phyloP scores from a whole-genome alignment of 2,797 vertebrate genomes.

The Percopsis omiscomaycus region DNA sequence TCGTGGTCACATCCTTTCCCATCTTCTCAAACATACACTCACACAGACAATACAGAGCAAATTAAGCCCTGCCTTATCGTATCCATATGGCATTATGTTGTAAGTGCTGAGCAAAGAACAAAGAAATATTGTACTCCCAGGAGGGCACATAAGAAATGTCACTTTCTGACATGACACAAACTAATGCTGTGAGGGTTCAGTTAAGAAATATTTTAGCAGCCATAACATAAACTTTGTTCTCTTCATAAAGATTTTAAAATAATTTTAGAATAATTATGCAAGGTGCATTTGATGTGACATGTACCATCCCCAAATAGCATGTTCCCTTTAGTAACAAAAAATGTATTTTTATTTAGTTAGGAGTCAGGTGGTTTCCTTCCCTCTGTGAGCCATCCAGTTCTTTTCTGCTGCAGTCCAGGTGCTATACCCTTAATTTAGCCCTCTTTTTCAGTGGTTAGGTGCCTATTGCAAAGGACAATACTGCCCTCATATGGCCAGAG shows the following conservation, averaged over 20 bases:
- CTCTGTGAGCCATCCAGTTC: not conserved
- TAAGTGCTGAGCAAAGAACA: not conserved
- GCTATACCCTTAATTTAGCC: not conserved
- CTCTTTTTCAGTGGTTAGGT: not conserved
- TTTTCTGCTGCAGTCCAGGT: not conserved
- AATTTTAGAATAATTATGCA: too few species aligned
- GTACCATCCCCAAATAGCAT: not conserved
- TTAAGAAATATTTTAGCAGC: too few species aligned
- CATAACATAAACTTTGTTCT: too few species aligned
- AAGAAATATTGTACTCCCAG: not conserved
- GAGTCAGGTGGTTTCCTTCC: not conserved
- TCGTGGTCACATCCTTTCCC: conserved; percentile 66
- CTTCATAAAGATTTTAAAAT: too few species aligned
- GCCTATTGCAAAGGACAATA: conserved; percentile 62
- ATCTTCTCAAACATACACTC: conserved; percentile 65
- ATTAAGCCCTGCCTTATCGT: conserved; percentile 4
- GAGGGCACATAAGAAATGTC: not conserved
- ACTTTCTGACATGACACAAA: not conserved
- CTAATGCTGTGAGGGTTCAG: not conserved
- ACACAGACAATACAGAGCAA: conserved; percentile 13
- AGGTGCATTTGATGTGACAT: not conserved
- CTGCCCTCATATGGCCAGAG: conserved; percentile 73
- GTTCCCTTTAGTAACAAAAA: conserved; percentile 1
- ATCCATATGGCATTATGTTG: not conserved
- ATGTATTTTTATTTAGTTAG: not conserved